A percentile compares a stretch with the other conserved stretches of the same genome.
phyloP scores from a whole-genome alignment of 1,140 invertebrate species.

The Drosophila insularis region DNA sequence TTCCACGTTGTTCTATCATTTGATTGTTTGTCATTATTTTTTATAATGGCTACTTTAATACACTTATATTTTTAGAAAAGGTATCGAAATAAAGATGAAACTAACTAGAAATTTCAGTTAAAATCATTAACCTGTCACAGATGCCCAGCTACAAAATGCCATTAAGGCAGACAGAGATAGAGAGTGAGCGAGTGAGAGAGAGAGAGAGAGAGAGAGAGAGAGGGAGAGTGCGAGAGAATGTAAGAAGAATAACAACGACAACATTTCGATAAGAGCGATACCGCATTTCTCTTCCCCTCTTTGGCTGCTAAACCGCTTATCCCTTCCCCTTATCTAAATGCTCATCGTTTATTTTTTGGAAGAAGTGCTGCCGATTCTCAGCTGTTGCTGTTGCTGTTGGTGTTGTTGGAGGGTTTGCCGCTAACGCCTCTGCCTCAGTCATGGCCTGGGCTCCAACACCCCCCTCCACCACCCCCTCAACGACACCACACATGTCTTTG shows the following conservation, averaged over 20 bases:
- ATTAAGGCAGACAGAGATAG: neutral
- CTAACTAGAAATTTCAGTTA: neutral
- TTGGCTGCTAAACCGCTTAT: neutral
- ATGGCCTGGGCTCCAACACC: conserved; percentile 19
- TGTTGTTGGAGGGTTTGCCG: conserved; percentile 14
- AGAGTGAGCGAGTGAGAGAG: neutral
- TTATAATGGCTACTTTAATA: no score
- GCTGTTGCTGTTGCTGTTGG: conserved; percentile 18
- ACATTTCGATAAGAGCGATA: conserved; percentile 2
- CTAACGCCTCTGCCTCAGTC: conserved; percentile 6
- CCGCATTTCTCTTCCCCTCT: neutral
- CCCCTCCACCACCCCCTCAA: no score
- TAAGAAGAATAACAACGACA: neutral
- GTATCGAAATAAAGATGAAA: neutral
- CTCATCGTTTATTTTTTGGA: neutral
- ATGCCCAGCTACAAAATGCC: neutral
- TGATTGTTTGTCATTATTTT: no score
- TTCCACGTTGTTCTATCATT: no score
- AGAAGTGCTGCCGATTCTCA: conserved; percentile 31
- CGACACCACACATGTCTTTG: no score
- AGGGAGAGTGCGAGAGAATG: neutral
- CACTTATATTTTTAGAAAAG: neutral
- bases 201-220: neutral
- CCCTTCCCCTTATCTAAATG: neutral
- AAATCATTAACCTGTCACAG: neutral